Base-by-base conservation (phyloP, 2,888 invertebrate species). In the Cephus runcator region DNA sequence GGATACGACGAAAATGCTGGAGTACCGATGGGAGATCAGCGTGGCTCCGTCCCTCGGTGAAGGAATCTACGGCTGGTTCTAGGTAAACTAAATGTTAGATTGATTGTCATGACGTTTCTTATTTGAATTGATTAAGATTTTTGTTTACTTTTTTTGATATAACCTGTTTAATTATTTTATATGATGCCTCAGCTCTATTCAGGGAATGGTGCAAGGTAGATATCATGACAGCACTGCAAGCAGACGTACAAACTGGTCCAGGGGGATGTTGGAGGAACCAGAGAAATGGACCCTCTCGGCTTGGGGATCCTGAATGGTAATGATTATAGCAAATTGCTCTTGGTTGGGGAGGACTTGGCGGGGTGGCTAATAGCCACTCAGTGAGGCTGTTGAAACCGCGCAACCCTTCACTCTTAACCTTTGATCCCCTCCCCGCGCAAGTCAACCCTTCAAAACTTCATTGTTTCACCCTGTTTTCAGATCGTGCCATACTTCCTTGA, bases 281-380 rank as follows among this genome's bases (percentile, higher is more conserved):
- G 80, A 84, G 85, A 84, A 87, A 85, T 84, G 84, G 83, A 87
- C 84, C 84, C 87, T 73, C 86, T 82, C 83, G 82, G 84, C 84
- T 85, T 83, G 84, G 85, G 85, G 85, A 87, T 88, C 82, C 85
- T 88, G 88, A 89, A 89, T 89, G 87, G 88, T 89, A 87, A 89
- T 90, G 89, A 90, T 90, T 89, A 90, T 86, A 87, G 87, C 87
- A 88, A 89, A 89, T 90, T 89, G 89, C 89, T 86, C 88, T 87
- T 87, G 88, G 85, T 87, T 85, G 85, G 85, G 83, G 86, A 84
- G 76, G 78, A 74, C 85, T 76, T 79, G 78, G 82, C 80, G 81
- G 81, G 87, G 85, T 87, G 88, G 86, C 87, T 90, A 90, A 90
- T 90, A 90, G 90, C 90, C 89, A 90, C 90, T 90, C 90, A 87